Base-by-base conservation (phyloP, 2,888 invertebrate genomes). In the Xestia ashworthii region DNA sequence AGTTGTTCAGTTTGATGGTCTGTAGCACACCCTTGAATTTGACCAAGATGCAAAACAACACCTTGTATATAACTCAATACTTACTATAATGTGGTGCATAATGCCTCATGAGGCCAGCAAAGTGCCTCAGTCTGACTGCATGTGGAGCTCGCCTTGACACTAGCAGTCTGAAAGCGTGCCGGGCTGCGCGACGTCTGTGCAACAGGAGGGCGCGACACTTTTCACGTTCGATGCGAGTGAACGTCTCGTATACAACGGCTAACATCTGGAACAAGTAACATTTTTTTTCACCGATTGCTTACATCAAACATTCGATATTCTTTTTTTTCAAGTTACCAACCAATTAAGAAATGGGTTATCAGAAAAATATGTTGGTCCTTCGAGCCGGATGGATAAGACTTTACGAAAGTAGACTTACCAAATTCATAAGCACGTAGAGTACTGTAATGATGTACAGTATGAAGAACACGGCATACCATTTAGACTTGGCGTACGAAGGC, bases 161-260 rank as follows among this genome's bases (percentile, higher is more conserved):
- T 25, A 99, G 96, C 78, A 99, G 97, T 65, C 98, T 97, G 94
- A 99, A 99, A 2, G 99, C 98, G 90, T 98, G 97, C 64, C 98
- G 97, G 91, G 98, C 98, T 0, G 98, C 99, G 90, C 98, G 97
- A 25, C 98, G 97, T 89, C 98, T 97, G 94, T 99, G 99, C 82
- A 99, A 96, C 82, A 98, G 96, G 66, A 99, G 91, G 90, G 98
- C 98, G 89, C 98, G 97, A 88, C 99, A 98, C 93, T 99, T 99
- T 88, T 98, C 98, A 66, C 98, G 98, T 94, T 99, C 99, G 70
- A 98, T 98, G 58, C 98, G 97, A 0, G 98, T 98, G 93, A 99
- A 99, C 1, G 98, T 98, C 94, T 99, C 99, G 94, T 99, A 99
- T 8, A 99, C 99, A 50, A 99, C 99, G 78, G 99, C 99, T 88